Evolutionary conservation across 1,140 invertebrate genomes (phyloP).

Genomic region (Oedothorax gibbosus): DNA sequence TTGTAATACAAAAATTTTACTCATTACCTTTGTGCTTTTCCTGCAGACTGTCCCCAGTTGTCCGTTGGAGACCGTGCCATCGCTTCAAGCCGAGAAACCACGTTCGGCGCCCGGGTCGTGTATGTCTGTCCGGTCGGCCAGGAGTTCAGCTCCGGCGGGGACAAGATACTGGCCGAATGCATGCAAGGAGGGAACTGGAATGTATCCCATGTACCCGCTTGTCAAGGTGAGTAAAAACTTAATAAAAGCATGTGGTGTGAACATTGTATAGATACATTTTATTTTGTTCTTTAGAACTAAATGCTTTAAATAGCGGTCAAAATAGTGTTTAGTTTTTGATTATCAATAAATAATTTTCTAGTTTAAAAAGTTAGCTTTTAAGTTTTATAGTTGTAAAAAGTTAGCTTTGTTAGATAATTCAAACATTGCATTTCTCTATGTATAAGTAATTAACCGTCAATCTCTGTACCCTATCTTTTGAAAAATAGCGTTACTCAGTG

Average conservation of each 20-base stretch:
- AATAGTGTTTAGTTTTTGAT: too few species aligned
- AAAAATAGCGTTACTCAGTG: too few species aligned
- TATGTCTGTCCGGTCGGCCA: constrained; percentile 94
- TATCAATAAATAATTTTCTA: too few species aligned
- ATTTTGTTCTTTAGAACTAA: neutral
- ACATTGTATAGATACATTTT: neutral
- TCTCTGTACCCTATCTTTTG: too few species aligned
- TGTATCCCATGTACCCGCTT: constrained; percentile 67
- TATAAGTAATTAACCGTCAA: too few species aligned
- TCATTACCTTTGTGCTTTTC: neutral
- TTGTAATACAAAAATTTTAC: too few species aligned
- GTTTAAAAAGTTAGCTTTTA: too few species aligned
- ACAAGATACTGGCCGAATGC: constrained; percentile 87
- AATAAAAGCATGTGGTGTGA: neutral
- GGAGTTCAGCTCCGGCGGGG: constrained; percentile 89
- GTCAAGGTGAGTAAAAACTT: constrained; percentile 54
- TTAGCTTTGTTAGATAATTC: too few species aligned
- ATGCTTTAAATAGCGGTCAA: too few species aligned
- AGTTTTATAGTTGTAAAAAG: too few species aligned
- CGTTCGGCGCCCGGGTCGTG: constrained; percentile 88
- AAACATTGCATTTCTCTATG: too few species aligned
- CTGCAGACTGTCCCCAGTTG: constrained; percentile 83
- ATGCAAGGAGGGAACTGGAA: constrained; percentile 93
- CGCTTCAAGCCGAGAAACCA: constrained; percentile 90
- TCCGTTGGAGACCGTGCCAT: constrained; percentile 88